Base-by-base conservation (phyloP, 1,140 invertebrate species). In the Octopus sinensis region DNA sequence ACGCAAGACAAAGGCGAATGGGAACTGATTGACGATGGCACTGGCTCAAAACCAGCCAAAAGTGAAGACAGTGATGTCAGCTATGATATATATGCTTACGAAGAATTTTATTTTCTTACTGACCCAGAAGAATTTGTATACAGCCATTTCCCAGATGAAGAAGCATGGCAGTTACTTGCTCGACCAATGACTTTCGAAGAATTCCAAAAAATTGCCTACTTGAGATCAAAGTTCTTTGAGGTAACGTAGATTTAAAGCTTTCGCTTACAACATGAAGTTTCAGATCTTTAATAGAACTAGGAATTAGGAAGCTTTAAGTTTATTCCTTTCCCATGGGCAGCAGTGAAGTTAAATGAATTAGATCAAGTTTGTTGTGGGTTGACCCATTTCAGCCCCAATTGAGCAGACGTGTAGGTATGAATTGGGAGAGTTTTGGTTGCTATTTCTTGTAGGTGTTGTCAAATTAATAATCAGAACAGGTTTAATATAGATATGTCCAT, bases 121-220 rank as follows among this genome's bases (percentile, higher is more conserved):
- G 92, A 93, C 84, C 92, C 92, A 0, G 89, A 92, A 23, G 88
- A 91, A 52, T 84, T 92, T 81, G 91, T 92, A 62, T 91, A 89
- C 84, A 91, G 92, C 0, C 92, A 93, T 86, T 91, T 91, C 82
- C 92, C 92, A 2, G 89, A 89, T 79, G 84, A 89, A 78, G 76
- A 82, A 17, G 82, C 82, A 52, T 88, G 88, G 88, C 88, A 88
- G 79, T 81, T 88, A 12, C 81, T 84, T 73, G 79, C 79, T 43
- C 76, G 81, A 23, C 84, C 85, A 5, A 54, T 87, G 12, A 83
- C 82, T 6, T 73, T 84, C 51, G 82, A 86, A 10, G 79, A 85
- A 78, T 88, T 88, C 81, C 82, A 87, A 79, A 76, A 85, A 80
- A 86, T 86, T 80, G 85, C 85, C 30, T 87, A 86, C 81, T 82